Base-by-base conservation (phyloP, 2,888 invertebrate genomes). In the Oscheius sp. region DNA sequence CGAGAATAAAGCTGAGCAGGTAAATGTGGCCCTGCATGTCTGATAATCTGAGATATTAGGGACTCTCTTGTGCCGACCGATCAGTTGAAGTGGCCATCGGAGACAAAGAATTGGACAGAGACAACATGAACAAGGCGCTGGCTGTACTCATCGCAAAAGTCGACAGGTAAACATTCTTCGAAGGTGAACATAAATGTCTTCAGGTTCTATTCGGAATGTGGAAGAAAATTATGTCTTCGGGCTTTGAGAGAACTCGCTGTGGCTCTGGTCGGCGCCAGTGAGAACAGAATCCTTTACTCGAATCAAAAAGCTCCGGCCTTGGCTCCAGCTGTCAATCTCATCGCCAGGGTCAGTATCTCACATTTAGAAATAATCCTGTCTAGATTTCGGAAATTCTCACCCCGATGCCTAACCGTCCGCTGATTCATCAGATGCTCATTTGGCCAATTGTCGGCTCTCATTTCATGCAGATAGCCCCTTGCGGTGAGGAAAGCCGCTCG, bases 371-470 rank as follows among this genome's bases (percentile, higher is more conserved):
- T 0, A 18, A 49, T 6, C 13, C 16, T 49, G 13, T 74, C 56
- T 45, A 77, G 77, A 75, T 81, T 23, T 79, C 80, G 2, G 80
- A 82, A 27, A 74, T 81, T 1, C 73, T 80, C 3, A 73, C 77
- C 9, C 73, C 78, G 7, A 75, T 82, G n/a, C 75, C 80, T 6
- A 84, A 75, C 82, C 85, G 78, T 72, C 85, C 81, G 13, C 52
- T 82, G 23, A 92, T 95, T 55, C 97, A 97, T 88, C 93, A 95
- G 69, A 94, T 97, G 92, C 93, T 93, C 81, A 93, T 91, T 43
- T 97, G 96, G 96, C 94, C 94, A 13, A 93, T 95, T 0, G 93
- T 95, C 0, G 94, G 95, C 0, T 94, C 95, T 0, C 95, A 96
- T 89, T 93, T 96, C 71, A 95, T 96, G 92, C 95, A 96, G 92